A percentile compares a stretch with the other conserved stretches of the same genome.
Conservation (phyloP, 2,888 invertebrate genomes). For the Stenichneumon culpator region DNA sequence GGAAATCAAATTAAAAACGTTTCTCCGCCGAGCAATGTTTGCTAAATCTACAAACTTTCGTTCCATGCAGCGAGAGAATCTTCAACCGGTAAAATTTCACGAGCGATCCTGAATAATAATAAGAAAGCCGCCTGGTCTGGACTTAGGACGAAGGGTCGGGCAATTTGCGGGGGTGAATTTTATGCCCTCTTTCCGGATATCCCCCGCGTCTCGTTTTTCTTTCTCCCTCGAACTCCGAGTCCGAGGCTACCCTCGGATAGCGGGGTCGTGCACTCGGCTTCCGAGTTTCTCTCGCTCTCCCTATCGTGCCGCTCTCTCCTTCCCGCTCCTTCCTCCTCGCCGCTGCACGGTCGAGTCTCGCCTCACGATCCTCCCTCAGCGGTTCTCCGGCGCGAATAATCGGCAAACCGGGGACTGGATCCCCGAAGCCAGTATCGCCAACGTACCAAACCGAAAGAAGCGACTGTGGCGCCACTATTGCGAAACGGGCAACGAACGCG, state of each 20-base stretch:
- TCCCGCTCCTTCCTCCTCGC: slow-evolving; percentile 17
- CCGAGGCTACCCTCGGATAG: slow-evolving; percentile 21
- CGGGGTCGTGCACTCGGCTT: slow-evolving; percentile 44
- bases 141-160: slow-evolving; percentile 62
- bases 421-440: slow-evolving; percentile 33
- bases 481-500: not conserved
- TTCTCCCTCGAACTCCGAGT: slow-evolving; percentile 31
- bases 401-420: not conserved
- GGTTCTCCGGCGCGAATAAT: slow-evolving; percentile 20
- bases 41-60: too few relatives aligned
- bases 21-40: too few relatives aligned
- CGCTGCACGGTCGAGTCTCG: not conserved
- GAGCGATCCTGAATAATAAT: slow-evolving; percentile 57
- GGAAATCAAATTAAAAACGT: too few relatives aligned
- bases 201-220: slow-evolving; percentile 57
- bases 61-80: not conserved
- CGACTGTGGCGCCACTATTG: slow-evolving; percentile 38
- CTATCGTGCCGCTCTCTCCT: slow-evolving; percentile 51
- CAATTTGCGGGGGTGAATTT: slow-evolving; percentile 73
- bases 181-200: slow-evolving; percentile 34
- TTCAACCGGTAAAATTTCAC: not conserved
- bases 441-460: slow-evolving; percentile 12
- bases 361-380: slow-evolving; percentile 1
- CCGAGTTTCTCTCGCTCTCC: slow-evolving; percentile 60
- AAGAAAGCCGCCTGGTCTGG: slow-evolving; percentile 68